Conservation (phyloP, 1,140 invertebrate species). For the Ostrea edulis region DNA sequence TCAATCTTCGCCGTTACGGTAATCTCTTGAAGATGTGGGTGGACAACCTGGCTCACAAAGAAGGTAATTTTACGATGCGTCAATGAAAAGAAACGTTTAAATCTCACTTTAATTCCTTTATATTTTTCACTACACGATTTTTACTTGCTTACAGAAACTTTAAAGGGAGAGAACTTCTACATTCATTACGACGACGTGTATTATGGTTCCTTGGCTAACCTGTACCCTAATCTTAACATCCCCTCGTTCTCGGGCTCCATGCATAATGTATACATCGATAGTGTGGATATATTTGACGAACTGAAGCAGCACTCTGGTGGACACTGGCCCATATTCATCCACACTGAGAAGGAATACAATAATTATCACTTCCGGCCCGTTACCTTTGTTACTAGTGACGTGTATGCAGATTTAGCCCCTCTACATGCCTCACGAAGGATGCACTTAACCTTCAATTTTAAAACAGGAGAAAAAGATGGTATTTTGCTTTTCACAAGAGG, state of each 20-base stretch:
- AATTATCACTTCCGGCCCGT: conserved; percentile 64
- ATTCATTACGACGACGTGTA: conserved; percentile 62
- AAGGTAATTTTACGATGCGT: conserved; percentile 16
- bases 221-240: conserved; percentile 5
- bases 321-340: conserved; percentile 35
- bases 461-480: conserved; percentile 85
- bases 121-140: not conserved
- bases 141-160: conserved; percentile 56
- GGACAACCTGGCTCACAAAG: conserved; percentile 61
- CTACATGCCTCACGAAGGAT: conserved; percentile 59
- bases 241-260: conserved; percentile 69
- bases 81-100: not conserved
- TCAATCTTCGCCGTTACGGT: conserved; percentile 72
- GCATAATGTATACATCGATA: conserved; percentile 70
- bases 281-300: conserved; percentile 62
- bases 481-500: conserved; percentile 96
- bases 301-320: conserved; percentile 41
- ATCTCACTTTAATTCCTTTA: not conserved
- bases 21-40: conserved; percentile 73
- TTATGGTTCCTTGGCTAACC: conserved; percentile 56
- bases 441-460: conserved; percentile 73
- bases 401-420: conserved; percentile 62
- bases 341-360: conserved; percentile 17
- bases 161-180: conserved; percentile 62
- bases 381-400: conserved; percentile 66